Evolutionary conservation across 2,888 invertebrate species (phyloP), one percentile per base, ranked within the genome.

Genomic region (Synergus laeviventris): DNA sequence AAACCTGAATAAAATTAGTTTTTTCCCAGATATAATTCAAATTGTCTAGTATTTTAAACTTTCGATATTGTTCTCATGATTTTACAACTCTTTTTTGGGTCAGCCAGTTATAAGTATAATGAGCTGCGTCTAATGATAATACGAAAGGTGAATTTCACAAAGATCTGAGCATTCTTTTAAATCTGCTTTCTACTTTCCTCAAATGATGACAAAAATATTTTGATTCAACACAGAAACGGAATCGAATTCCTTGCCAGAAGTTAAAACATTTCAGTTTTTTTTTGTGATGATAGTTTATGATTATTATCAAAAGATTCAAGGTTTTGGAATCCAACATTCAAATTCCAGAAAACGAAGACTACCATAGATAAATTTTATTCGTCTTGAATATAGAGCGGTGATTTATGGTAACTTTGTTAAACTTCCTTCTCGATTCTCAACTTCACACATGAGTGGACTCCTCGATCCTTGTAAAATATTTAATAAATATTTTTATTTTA

Each of bases 301-400:
- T 70, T 31, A 49, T 70, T 31, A n/a, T 24, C 16, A 59, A 12
- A 18, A n/a, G n/a, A 66, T 76, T 66, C 80, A 79, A 81, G 81
- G 81, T 84, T 84, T 84, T 81, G 82, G 77, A 85, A 85, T 81
- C 73, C n/a, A 74, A 83, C 74, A 81, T 73, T 78, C 79, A 76
- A 84, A 82, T 62, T 1, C 49, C 56, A 61, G 73, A 73, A 77
- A 75, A 56, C 64, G 74, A 56, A 75, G 77, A 81, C 77, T 79
- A n/a, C n/a, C n/a, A n/a, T n/a, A 73, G 64, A 79, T 74, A 56
- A 85, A 85, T 85, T n/a, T n/a, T n/a, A n/a, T n/a, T 83, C 80
- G 74, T 73, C 77, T 81, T 81, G 87, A 86, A 87, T 88, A 87
- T 81, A 82, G 70, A 88, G 81, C 21, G 77, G 74, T 7, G 60